Percentiles rank a stretch among this genome's conserved stretches.
Conservation (phyloP, 2,888 invertebrate genomes). For the Morpho deidamia region DNA sequence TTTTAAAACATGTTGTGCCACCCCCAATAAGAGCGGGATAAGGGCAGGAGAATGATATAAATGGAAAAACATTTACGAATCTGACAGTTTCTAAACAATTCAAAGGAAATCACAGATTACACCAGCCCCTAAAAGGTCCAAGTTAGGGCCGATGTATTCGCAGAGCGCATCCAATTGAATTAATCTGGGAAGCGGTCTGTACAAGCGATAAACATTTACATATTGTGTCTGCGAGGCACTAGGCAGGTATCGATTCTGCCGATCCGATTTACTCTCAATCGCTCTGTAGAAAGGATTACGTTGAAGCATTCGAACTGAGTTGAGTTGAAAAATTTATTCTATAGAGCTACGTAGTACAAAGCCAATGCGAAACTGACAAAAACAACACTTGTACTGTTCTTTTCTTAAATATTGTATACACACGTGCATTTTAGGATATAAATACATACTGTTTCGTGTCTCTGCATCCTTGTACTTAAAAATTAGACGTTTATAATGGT, state of each 20-base stretch:
- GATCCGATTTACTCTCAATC: slow-evolving; percentile 27
- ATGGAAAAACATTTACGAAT: too few relatives aligned
- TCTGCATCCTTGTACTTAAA: too few relatives aligned
- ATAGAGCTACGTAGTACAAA: not conserved
- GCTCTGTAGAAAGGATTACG: slow-evolving; percentile 24
- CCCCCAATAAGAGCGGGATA: too few relatives aligned
- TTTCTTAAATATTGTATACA: too few relatives aligned
- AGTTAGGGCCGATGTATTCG: slow-evolving; percentile 48
- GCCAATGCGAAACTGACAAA: not conserved
- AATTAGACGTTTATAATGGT: too few relatives aligned
- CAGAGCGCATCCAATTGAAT: slow-evolving; percentile 62
- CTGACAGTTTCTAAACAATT: slow-evolving; percentile 1
- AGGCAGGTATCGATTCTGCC: slow-evolving; percentile 27
- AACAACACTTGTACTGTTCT: too few relatives aligned
- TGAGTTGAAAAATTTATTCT: slow-evolving; percentile 17
- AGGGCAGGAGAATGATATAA: too few relatives aligned
- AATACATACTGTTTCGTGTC: too few relatives aligned
- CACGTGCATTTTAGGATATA: too few relatives aligned
- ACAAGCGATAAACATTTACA: slow-evolving; percentile 41
- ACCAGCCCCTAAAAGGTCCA: slow-evolving; percentile 49
- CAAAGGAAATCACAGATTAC: slow-evolving; percentile 42
- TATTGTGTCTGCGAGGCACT: slow-evolving; percentile 25
- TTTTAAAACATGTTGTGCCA: too few relatives aligned
- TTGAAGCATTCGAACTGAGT: slow-evolving; percentile 14
- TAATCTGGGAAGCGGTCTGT: slow-evolving; percentile 50